Base-by-base conservation (phyloP, 2,113 vertebrate species). In the Scartelaos histophorus region DNA sequence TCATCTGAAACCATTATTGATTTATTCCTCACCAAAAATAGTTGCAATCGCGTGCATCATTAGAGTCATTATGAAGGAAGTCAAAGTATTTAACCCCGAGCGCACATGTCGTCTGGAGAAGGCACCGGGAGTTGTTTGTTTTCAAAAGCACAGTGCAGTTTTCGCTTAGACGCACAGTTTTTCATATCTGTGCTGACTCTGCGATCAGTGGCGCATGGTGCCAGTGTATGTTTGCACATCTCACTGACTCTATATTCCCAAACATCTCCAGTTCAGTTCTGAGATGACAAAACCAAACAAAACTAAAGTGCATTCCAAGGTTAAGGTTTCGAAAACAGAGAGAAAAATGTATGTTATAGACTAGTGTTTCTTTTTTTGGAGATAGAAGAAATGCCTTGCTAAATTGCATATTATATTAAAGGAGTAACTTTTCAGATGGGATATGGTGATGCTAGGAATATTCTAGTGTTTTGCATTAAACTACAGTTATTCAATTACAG, bases 151-250 rank as follows among this genome's bases (percentile, higher is more conserved):
- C 25, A n/a, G 75, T 46, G 16, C 34, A 65, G 3, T 73, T 85
- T 84, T 7, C 13, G 85, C 85, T 90, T 83, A 88, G 64, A 64
- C 66, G 70, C 64, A 77, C 54, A 79, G 69, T 83, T 87, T 85
- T 54, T 54, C 79, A 73, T 81, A 87, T 71, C 79, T 87, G 75
- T 72, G 75, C 81, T 83, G 64, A 81, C 17, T n/a, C 24, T 56
- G 70, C 49, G 70, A 78, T 75, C 71, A 73, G 76, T 24, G 73
- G 75, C 47, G 38, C 35, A 21, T 43, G 17, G 38, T 71, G 67
- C 58, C 35, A 58, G 5, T 68, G 3, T 69, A 46, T 57, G 25
- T 70, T 10, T 73, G 46, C 78, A 45, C 69, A 58, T 57, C 62
- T 82, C 29, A 66, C 25, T 69, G 69, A 71, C 64, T 66, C 67